phyloP scores from a whole-genome alignment of 2,113 vertebrate species.

The Microcebus murinus region DNA sequence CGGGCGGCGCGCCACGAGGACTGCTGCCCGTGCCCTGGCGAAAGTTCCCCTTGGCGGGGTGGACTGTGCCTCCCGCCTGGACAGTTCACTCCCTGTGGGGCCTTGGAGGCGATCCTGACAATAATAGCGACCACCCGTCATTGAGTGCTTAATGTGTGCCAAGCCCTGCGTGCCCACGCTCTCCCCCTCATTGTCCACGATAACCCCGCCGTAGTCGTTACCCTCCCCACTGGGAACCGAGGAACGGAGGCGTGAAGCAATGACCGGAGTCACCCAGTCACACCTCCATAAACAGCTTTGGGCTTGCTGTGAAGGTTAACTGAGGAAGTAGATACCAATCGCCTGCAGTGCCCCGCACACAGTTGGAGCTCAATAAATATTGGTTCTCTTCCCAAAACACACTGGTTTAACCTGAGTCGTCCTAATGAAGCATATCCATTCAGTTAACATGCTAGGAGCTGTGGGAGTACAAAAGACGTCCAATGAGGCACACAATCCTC shows the following conservation, averaged over 20 bases:
- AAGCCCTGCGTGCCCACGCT: not conserved
- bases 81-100: not conserved
- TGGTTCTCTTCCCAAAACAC: not conserved
- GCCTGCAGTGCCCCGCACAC: conserved; percentile 34
- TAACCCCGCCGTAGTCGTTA: conserved; percentile 42
- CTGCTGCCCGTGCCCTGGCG: rapidly evolving
- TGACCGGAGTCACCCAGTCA: conserved; percentile 53
- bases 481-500: not conserved
- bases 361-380: conserved; percentile 45
- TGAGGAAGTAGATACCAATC: conserved; percentile 38
- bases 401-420: not conserved
- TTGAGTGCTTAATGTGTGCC: conserved; percentile 22
- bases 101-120: not conserved
- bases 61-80: not conserved
- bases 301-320: conserved; percentile 47
- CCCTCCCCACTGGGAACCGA: conserved; percentile 13
- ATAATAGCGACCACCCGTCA: not conserved
- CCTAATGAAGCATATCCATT: not conserved
- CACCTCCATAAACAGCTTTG: conserved; percentile 51
- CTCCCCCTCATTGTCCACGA: conserved; percentile 1
- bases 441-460: not conserved
- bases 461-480: not conserved
- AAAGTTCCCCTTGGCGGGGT: not conserved
- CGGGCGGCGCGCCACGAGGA: rapidly evolving
- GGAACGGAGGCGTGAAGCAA: conserved; percentile 53